These are phyloP conservation scores for Tetheella fluctuosa DNA, from an alignment of 2,888 invertebrate species.

Conservation along the genomic window DNA sequence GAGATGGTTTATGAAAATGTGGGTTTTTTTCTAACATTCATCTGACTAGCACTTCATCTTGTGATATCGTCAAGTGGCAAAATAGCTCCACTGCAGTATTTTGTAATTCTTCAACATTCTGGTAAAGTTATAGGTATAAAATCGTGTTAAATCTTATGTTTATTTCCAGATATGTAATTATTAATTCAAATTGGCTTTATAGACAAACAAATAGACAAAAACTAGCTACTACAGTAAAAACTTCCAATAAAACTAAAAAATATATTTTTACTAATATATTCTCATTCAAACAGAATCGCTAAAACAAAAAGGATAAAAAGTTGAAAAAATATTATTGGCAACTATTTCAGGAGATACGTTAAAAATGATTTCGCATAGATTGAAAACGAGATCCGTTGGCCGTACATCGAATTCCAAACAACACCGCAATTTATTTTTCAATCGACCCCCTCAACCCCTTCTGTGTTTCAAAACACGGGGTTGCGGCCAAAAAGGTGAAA, in stretches of 20 bases:
- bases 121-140: no score
- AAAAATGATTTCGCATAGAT: conserved; percentile 16
- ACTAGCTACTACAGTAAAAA: no score
- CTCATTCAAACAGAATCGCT: neutral
- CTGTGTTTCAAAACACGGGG: conserved; percentile 22
- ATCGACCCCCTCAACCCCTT: conserved; percentile 21
- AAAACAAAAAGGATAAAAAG: neutral
- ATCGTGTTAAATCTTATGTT: no score
- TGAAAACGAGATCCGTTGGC: conserved; percentile 17
- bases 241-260: no score
- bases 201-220: no score
- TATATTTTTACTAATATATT: neutral
- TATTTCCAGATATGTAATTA: no score
- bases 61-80: neutral
- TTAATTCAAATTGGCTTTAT: no score
- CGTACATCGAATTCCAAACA: conserved; percentile 27
- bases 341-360: neutral
- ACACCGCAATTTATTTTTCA: conserved; percentile 34
- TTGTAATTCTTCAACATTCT: no score
- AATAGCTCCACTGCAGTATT: no score
- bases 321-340: conserved; percentile 1
- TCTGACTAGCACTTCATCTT: neutral
- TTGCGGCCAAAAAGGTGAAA: conserved; percentile 36
- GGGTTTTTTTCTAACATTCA: neutral
- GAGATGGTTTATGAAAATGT: conserved; percentile 8